Evolutionary conservation across 2,797 vertebrate genomes (phyloP).

Genomic region (Lagorchestes hirsutus): DNA sequence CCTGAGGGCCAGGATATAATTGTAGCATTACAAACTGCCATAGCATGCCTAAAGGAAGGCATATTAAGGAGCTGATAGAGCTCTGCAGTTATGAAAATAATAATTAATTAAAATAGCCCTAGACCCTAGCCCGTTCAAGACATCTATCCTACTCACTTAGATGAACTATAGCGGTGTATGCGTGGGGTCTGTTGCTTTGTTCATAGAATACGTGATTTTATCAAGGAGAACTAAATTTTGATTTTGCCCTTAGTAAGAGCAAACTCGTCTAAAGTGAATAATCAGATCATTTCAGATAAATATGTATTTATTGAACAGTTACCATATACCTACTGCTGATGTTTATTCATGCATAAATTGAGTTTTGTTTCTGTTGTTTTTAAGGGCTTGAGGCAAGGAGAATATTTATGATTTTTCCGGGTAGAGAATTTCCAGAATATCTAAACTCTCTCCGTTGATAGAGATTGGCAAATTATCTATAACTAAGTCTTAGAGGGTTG

Average conservation of each 20-base stretch:
- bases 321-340: not conserved
- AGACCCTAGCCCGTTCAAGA: not conserved
- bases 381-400: not conserved
- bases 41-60: not conserved
- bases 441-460: not conserved
- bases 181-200: not conserved
- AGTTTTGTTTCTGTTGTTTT: not conserved
- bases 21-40: not conserved
- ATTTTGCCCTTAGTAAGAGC: conserved; percentile 62
- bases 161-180: conserved; percentile 44
- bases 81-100: not conserved
- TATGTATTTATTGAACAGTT: not conserved
- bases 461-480: not conserved
- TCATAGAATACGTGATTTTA: conserved; percentile 29
- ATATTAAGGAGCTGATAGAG: not conserved
- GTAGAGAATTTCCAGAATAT: not conserved
- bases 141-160: conserved; percentile 33
- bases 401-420: not conserved
- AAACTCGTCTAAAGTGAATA: conserved; percentile 44
- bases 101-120: conserved; percentile 5
- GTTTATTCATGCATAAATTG: not conserved
- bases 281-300: not conserved
- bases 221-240: not conserved
- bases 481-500: not conserved
- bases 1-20: not conserved